Percentiles rank a stretch among this genome's conserved stretches.
These are phyloP conservation scores for Pseudorectes ferrugineus DNA, from an alignment of 2,113 vertebrate species.

Conservation along the genomic window DNA sequence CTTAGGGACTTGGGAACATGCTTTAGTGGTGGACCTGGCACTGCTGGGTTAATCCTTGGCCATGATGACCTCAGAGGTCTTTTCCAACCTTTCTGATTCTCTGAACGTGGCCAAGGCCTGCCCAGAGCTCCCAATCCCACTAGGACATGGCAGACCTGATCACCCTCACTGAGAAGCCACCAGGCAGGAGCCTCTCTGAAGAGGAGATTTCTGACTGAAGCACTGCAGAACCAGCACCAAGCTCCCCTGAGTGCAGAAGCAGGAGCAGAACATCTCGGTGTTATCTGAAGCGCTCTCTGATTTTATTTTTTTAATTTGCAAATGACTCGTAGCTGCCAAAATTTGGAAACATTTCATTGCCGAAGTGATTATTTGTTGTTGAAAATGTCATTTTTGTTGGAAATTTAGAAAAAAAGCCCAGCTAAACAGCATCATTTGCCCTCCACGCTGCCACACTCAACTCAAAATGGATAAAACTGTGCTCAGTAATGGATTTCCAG, in stretches of 20 bases:
- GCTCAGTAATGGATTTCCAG: background rate
- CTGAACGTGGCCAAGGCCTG: background rate
- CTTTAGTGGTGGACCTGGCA: background rate
- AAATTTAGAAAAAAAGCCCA: background rate
- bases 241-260: background rate
- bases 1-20: accelerated
- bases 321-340: accelerated
- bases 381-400: background rate
- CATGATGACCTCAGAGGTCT: background rate
- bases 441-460: background rate
- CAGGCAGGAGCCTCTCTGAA: background rate
- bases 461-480: background rate
- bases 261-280: background rate
- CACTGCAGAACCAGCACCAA: background rate
- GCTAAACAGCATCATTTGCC: background rate
- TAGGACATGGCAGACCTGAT: background rate
- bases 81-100: background rate
- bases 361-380: background rate
- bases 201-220: background rate
- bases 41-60: background rate
- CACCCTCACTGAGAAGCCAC: background rate
- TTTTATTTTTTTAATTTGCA: background rate
- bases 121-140: background rate
- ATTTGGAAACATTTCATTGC: background rate
- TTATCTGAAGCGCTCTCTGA: background rate